Percentiles rank a stretch among this genome's conserved stretches.
Evolutionary conservation across 2,113 vertebrate species (phyloP).

Genomic region (Phalacrocorax carbo): DNA sequence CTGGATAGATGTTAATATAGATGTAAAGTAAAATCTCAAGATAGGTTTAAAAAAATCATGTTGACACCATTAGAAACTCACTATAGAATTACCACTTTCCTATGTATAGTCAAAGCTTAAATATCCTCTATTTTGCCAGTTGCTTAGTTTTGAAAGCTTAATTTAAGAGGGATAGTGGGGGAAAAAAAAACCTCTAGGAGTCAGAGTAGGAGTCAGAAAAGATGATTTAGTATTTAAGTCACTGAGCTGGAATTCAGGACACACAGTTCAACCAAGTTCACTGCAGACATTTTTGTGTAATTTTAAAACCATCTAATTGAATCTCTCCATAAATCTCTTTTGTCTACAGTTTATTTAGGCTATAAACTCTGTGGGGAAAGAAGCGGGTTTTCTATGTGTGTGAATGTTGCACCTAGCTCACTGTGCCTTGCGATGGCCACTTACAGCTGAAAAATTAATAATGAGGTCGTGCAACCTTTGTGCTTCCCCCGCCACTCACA

Average conservation of each 20-base stretch:
- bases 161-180: not conserved
- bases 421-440: not conserved
- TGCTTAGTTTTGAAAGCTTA: not conserved
- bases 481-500: not conserved
- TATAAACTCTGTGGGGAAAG: not conserved
- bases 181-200: accelerated
- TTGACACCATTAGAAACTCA: not conserved
- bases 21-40: not conserved
- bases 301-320: not conserved
- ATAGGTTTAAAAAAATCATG: not conserved
- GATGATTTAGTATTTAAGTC: not conserved
- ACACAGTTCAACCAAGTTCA: not conserved
- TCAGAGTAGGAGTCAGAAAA: not conserved
- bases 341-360: not conserved
- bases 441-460: not conserved
- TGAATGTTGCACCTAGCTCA: not conserved
- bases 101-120: not conserved
- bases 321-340: not conserved
- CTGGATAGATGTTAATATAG: not conserved
- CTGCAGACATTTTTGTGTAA: not conserved
- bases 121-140: not conserved
- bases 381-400: not conserved
- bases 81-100: not conserved
- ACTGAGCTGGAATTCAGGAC: not conserved
- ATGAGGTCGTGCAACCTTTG: not conserved